Conservation (phyloP, 2,888 invertebrate genomes). For the Chironomus riparius region DNA sequence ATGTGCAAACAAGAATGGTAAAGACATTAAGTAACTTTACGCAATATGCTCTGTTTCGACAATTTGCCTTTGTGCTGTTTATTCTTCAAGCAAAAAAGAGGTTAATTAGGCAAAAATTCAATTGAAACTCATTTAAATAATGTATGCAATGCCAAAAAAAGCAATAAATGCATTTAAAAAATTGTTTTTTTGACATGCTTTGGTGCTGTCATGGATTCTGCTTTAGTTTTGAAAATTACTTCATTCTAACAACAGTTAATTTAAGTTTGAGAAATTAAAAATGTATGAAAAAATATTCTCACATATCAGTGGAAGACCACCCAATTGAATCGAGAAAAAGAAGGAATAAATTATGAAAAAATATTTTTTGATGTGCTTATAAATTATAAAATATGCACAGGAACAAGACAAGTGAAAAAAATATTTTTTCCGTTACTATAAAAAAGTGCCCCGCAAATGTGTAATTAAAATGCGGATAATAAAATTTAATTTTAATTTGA, state of each 20-base stretch:
- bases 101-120: neutral
- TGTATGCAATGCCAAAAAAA: neutral
- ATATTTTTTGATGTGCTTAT: neutral
- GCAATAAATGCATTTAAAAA: neutral
- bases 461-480: too few relatives aligned
- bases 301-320: slow-evolving; percentile 4
- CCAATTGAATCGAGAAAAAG: neutral
- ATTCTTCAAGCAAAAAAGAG: neutral
- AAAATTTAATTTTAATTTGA: too few relatives aligned
- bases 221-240: neutral
- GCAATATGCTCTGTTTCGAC: too few relatives aligned
- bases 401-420: too few relatives aligned
- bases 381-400: neutral
- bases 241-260: neutral
- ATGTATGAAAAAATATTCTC: neutral
- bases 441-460: too few relatives aligned
- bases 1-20: neutral
- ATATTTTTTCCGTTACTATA: too few relatives aligned
- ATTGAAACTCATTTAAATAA: slow-evolving; percentile 8
- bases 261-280: neutral
- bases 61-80: neutral
- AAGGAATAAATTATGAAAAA: neutral
- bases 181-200: neutral
- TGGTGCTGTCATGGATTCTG: neutral
- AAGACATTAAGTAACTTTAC: too few relatives aligned